Evolutionary conservation across 2,113 vertebrate genomes (phyloP).

Genomic region (Actinemys pallida): DNA sequence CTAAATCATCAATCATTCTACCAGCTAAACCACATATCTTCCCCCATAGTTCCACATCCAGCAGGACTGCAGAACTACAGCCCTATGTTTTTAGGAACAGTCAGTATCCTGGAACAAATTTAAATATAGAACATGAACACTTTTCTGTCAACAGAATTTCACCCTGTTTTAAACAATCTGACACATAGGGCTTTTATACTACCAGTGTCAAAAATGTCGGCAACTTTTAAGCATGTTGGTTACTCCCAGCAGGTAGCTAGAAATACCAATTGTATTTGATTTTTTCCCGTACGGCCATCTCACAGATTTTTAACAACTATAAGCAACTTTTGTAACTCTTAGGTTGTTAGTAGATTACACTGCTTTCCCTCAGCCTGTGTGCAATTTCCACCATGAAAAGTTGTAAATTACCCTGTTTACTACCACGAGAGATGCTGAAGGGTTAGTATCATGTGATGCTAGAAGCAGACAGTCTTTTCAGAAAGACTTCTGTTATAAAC

Average conservation of each 20-base stretch:
- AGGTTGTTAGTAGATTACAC: fast-evolving
- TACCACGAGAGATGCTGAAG: neutral
- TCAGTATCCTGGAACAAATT: neutral
- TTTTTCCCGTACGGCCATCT: neutral
- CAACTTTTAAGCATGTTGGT: neutral
- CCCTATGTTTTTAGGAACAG: neutral
- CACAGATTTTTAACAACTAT: neutral
- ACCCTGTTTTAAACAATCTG: neutral
- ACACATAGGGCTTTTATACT: neutral
- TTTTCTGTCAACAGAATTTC: neutral
- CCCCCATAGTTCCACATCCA: neutral
- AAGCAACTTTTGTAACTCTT: fast-evolving
- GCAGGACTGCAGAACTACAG: neutral
- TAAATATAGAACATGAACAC: fast-evolving
- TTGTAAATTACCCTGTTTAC: neutral
- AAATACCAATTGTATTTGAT: neutral
- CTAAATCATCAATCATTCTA: neutral
- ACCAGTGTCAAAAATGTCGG: neutral
- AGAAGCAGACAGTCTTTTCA: neutral
- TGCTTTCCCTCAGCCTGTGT: neutral
- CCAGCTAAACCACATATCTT: neutral
- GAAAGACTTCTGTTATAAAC: neutral
- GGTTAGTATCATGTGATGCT: neutral
- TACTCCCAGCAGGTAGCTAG: neutral
- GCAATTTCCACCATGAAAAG: fast-evolving